phyloP scores from a whole-genome alignment of 2,797 vertebrate species.

The Nasua narica region DNA sequence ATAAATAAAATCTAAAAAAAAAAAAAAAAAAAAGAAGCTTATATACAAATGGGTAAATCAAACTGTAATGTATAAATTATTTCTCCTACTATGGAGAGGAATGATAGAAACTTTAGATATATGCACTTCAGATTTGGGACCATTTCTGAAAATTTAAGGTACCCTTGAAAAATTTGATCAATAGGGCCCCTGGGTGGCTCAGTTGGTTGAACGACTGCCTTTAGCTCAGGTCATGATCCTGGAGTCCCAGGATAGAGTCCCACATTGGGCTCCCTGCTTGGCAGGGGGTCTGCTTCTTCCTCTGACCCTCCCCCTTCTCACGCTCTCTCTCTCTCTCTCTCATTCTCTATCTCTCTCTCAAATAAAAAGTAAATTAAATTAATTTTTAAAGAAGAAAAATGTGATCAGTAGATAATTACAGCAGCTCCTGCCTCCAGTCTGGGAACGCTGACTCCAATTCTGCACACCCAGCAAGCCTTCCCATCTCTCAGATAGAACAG shows the following conservation, averaged over 20 bases:
- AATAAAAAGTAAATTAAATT: no score
- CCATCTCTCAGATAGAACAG: not conserved
- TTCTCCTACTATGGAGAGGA: not conserved
- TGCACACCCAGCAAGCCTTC: not conserved
- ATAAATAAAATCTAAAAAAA: no score
- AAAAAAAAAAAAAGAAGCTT: no score
- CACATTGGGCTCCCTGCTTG: no score
- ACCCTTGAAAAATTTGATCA: not conserved
- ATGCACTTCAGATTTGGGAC: slow-evolving; percentile 6
- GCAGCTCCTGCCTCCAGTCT: not conserved
- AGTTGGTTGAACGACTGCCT: no score
- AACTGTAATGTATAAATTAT: slow-evolving; percentile 28
- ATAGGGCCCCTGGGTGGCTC: not conserved
- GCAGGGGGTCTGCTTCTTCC: no score
- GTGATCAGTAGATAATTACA: not conserved
- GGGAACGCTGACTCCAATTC: not conserved
- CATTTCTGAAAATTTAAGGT: slow-evolving; percentile 26
- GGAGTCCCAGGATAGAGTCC: no score
- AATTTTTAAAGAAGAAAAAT: not conserved
- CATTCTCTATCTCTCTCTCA: no score
- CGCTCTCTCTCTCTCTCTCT: no score
- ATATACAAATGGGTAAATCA: not conserved
- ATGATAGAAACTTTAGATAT: slow-evolving; percentile 18
- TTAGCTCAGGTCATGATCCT: no score
- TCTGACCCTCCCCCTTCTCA: no score